These are phyloP conservation scores for Pheucticus melanocephalus DNA, from an alignment of 2,113 vertebrate genomes.

Conservation along the genomic window DNA sequence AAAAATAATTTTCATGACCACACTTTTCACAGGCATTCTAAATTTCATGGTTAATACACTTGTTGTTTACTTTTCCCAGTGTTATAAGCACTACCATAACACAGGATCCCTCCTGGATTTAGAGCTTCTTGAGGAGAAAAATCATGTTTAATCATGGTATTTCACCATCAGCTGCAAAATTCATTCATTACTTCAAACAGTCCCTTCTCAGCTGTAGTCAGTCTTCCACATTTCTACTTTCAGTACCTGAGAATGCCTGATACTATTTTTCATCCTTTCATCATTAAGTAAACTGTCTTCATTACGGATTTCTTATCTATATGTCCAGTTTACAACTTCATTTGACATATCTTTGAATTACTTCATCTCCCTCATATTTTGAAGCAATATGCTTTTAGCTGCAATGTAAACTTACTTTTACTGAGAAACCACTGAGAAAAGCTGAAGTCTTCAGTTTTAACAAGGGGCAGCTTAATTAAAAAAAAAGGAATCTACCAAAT, in stretches of 20 bases:
- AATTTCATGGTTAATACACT: not conserved
- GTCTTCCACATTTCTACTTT: not conserved
- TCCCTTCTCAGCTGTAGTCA: not conserved
- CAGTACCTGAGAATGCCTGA: not conserved
- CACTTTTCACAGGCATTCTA: not conserved
- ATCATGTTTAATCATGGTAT: not conserved
- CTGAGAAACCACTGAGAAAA: not conserved
- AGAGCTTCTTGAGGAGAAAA: not conserved
- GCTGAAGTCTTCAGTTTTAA: not conserved
- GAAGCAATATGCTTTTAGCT: not conserved
- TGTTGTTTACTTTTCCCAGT: not conserved
- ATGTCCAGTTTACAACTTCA: not conserved
- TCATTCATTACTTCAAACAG: not conserved
- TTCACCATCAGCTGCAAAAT: not conserved
- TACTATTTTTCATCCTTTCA: not conserved
- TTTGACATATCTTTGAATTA: not conserved
- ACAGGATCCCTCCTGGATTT: not conserved
- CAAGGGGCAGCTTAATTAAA: not conserved
- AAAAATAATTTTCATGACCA: not conserved
- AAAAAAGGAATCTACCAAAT: not conserved
- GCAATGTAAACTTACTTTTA: not conserved
- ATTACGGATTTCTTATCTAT: not conserved
- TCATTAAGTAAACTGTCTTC: not conserved
- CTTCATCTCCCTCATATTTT: not conserved
- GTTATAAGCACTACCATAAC: not conserved